Evolutionary conservation across 1,140 invertebrate genomes (phyloP).

Genomic region (Brachionus sp.): DNA sequence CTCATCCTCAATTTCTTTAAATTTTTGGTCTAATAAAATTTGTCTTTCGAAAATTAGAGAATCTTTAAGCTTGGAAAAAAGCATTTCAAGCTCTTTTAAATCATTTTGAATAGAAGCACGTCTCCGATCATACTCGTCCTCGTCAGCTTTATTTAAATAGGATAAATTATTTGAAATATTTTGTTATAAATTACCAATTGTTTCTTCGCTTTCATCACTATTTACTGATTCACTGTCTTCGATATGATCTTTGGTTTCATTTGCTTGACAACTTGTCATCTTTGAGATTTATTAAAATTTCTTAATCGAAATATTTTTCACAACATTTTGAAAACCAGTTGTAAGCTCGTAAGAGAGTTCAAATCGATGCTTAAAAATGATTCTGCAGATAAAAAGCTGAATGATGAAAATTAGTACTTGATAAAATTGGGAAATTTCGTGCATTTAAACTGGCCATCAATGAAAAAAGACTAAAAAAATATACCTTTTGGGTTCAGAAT

Average conservation of each 20-base stretch:
- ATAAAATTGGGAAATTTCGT: neutral
- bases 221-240: conserved; percentile 4
- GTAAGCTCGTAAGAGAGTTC: neutral
- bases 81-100: conserved; percentile 14
- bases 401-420: neutral
- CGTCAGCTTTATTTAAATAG: neutral
- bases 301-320: neutral
- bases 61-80: conserved; percentile 37
- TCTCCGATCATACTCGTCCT: conserved; percentile 34
- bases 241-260: neutral
- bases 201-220: conserved; percentile 30
- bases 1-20: conserved; percentile 44
- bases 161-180: neutral
- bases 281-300: neutral
- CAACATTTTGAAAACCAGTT: neutral
- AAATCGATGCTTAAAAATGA: neutral
- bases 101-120: neutral
- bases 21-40: conserved; percentile 11
- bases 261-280: conserved; percentile 1
- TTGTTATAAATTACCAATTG: neutral
- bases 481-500: too few relatives aligned
- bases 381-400: neutral
- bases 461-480: too few relatives aligned
- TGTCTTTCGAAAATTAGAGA: conserved; percentile 28
- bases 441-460: neutral